Base-by-base conservation (phyloP, 1,140 invertebrate species). In the Brachionus koreanus region DNA sequence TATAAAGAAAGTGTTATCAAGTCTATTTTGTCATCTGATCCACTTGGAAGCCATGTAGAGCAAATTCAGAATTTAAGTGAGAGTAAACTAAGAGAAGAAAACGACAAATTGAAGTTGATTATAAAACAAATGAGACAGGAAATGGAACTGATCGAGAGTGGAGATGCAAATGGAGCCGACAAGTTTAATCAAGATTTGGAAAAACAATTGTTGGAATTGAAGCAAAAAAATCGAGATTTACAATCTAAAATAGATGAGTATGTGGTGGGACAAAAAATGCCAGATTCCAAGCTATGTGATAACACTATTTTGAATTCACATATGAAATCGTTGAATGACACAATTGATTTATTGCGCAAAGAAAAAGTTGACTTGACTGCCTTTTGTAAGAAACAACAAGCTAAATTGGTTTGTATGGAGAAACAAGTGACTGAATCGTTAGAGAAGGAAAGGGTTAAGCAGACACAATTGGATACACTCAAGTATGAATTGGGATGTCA, bases 291-390 rank as follows among this genome's bases (percentile, higher is more conserved):
- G 19, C 19, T 79, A 9, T 61, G 46, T 35, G 76, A 79, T 37
- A 79, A 63, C 37, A 79, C 76, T 4, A 65, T 79, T 61, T 83
- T 88, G 1, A 85, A 84, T 69, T 84, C 67, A 67, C 86, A 88
- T 43, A 85, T 88, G 10, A 83, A 85, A 82, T 85, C 85, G n/a
- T 82, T 87, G 5, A 88, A 87, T 84, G 85, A 86, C n/a, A 83
- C 84, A n/a, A 86, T 87, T 65, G 52, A 79, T 83, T 37, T 79
- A 23, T 83, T 75, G 61, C n/a, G 39, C 37, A 52, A 84, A 52
- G 87, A 88, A 77, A 88, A 88, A 74, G 85, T 87, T 5, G 87
- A 87, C 39, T 76, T 87, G 25, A 85, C 85, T 35, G 87, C 86
- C 2, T 85, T 85, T 65, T 83, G 85, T 25, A 86, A 86, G 83